A percentile compares a stretch with the other conserved stretches of the same genome.
Evolutionary conservation across 2,888 invertebrate genomes (phyloP).

Genomic region (Drosophila monieri): DNA sequence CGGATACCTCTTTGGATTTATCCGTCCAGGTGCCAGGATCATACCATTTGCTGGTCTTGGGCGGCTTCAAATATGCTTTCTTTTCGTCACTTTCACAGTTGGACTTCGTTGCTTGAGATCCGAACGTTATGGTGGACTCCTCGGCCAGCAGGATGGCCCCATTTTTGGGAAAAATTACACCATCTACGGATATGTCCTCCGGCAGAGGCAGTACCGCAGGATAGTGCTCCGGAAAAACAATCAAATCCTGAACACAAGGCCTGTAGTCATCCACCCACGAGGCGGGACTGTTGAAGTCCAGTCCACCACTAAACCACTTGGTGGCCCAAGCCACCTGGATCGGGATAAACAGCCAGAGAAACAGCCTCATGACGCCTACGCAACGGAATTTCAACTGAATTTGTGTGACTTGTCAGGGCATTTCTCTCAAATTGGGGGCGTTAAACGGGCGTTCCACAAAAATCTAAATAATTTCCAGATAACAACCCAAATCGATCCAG

Average conservation of each 20-base stretch:
- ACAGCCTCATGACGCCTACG: conserved; percentile 50
- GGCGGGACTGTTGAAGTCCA: conserved; percentile 65
- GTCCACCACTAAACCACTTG: conserved; percentile 72
- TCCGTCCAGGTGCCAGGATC: conserved; percentile 80
- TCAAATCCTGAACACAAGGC: conserved; percentile 79
- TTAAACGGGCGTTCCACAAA: conserved; percentile 17
- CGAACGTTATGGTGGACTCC: conserved; percentile 65
- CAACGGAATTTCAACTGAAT: conserved; percentile 14
- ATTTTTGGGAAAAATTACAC: conserved; percentile 74
- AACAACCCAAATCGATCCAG: conserved; percentile 27
- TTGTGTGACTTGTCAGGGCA: not conserved
- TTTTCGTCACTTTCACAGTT: conserved; percentile 65
- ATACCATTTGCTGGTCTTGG: conserved; percentile 79
- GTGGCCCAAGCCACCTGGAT: conserved; percentile 38
- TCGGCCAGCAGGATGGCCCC: conserved; percentile 76
- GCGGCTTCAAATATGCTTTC: conserved; percentile 66
- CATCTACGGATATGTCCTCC: conserved; percentile 58
- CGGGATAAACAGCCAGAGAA: conserved; percentile 12
- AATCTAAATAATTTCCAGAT: conserved; percentile 9
- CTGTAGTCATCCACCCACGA: conserved; percentile 75
- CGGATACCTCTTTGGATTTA: not conserved
- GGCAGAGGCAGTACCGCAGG: conserved; percentile 78
- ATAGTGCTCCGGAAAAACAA: conserved; percentile 80
- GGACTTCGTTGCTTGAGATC: conserved; percentile 12
- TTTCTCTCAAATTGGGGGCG: conserved; percentile 51